A percentile compares a stretch with the other conserved stretches of the same genome.
Conservation (phyloP, 2,113 vertebrate genomes). For the Sceloporus tristichus region DNA sequence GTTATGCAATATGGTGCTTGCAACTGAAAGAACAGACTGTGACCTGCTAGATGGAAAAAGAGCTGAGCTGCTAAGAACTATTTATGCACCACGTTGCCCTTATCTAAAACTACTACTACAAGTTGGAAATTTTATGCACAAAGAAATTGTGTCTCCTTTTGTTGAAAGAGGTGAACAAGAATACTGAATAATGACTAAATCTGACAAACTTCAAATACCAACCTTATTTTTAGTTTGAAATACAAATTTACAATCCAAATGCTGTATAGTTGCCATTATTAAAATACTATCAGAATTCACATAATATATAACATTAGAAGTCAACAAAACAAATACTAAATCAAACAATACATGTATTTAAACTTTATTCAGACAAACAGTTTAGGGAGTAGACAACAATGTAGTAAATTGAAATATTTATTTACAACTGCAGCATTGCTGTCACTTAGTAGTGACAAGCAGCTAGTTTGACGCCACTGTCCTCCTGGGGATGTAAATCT, state of each 20-base stretch:
- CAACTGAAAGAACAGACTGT: slow-evolving; percentile 48
- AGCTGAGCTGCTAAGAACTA: slow-evolving; percentile 45
- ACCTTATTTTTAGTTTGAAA: not conserved
- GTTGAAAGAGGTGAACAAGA: not conserved
- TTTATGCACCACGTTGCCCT: slow-evolving; percentile 54
- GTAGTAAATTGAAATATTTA: not conserved
- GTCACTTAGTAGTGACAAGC: not conserved
- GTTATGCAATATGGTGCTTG: slow-evolving; percentile 42
- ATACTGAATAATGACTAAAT: not conserved
- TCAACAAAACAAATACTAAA: not conserved
- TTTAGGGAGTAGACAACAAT: not conserved
- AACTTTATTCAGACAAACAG: not conserved
- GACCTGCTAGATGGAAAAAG: slow-evolving; percentile 53
- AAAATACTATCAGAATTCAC: not conserved
- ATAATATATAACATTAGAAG: not conserved
- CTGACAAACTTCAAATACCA: not conserved
- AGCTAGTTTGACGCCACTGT: not conserved
- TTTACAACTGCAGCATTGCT: not conserved
- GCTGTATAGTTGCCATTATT: not conserved
- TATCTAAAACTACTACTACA: slow-evolving; percentile 40
- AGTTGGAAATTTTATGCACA: slow-evolving; percentile 37
- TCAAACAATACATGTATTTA: not conserved
- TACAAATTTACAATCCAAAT: not conserved
- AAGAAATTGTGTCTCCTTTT: slow-evolving; percentile 47
- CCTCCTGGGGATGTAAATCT: not conserved